Evolutionary conservation across 2,113 vertebrate genomes (phyloP).

Genomic region (Nesogale talazaci): DNA sequence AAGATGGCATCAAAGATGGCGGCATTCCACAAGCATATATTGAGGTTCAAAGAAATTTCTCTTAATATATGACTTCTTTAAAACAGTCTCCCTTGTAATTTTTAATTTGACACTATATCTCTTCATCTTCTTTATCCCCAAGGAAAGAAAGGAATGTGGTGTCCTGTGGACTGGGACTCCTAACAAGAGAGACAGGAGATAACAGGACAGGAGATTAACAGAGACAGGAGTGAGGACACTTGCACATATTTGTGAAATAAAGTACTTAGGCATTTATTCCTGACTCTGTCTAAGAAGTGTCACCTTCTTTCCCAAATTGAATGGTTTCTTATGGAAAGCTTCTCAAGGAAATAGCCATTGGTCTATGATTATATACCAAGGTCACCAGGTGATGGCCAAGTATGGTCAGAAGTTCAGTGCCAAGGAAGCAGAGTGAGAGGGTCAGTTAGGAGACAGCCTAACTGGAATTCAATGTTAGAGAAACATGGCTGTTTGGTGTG

Average conservation of each 20-base stretch:
- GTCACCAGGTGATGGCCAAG: background rate
- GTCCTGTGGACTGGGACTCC: background rate
- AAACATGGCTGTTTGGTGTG: background rate
- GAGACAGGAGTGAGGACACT: background rate
- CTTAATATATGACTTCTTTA: slow-evolving; percentile 7
- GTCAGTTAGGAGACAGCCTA: background rate
- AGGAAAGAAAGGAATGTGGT: background rate
- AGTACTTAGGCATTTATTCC: background rate
- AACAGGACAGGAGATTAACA: too few relatives aligned
- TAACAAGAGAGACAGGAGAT: background rate
- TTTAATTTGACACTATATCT: slow-evolving; percentile 5
- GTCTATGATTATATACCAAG: background rate
- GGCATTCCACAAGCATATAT: background rate
- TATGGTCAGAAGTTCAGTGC: background rate
- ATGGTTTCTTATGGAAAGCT: background rate
- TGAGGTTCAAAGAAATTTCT: background rate
- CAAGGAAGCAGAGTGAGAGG: background rate
- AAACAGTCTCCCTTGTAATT: background rate
- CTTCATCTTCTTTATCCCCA: background rate
- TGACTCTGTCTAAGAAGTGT: background rate
- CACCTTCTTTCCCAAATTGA: background rate
- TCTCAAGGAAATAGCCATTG: background rate
- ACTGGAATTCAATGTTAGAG: background rate
- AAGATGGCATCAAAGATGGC: background rate
- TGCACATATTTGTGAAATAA: background rate